Conservation (phyloP, 1,140 invertebrate species). For the Sinonovacula constricta region DNA sequence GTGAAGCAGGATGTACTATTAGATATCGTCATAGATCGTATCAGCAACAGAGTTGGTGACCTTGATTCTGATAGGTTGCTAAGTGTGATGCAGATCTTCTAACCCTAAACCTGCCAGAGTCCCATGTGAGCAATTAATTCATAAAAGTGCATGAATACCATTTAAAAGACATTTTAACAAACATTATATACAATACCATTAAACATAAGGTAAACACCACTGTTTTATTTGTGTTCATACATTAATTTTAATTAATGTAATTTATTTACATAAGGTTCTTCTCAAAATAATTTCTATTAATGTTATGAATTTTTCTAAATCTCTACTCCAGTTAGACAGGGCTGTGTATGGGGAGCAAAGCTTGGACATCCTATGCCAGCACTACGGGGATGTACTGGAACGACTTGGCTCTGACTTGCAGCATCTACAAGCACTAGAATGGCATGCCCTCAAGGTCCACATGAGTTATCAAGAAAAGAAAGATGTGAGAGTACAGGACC, state of each 20-base stretch:
- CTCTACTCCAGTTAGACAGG: too few relatives aligned
- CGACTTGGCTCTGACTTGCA: constrained; percentile 22
- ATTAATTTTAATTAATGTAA: too few relatives aligned
- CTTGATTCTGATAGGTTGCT: constrained; percentile 13
- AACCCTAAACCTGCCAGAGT: not conserved
- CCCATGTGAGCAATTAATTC: too few relatives aligned
- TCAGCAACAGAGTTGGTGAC: constrained; percentile 26
- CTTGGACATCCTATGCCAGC: constrained; percentile 13
- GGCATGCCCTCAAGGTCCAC: not conserved
- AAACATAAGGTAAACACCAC: too few relatives aligned
- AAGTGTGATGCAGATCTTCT: not conserved
- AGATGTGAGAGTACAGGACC: constrained; percentile 1
- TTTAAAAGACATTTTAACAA: too few relatives aligned
- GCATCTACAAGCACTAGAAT: not conserved
- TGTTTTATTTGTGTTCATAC: too few relatives aligned
- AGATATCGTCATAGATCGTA: constrained; percentile 16
- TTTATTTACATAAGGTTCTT: too few relatives aligned
- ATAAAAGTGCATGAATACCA: too few relatives aligned
- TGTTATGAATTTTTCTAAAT: too few relatives aligned
- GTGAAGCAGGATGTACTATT: not conserved
- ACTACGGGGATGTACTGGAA: constrained; percentile 13
- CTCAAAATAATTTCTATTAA: too few relatives aligned
- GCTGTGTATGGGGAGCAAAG: constrained; percentile 7
- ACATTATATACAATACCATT: too few relatives aligned
- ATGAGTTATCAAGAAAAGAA: too few relatives aligned